Evolutionary conservation across 1,140 invertebrate species (phyloP), one percentile per base, ranked within the genome.

Genomic region (Saccostrea cuccullata): DNA sequence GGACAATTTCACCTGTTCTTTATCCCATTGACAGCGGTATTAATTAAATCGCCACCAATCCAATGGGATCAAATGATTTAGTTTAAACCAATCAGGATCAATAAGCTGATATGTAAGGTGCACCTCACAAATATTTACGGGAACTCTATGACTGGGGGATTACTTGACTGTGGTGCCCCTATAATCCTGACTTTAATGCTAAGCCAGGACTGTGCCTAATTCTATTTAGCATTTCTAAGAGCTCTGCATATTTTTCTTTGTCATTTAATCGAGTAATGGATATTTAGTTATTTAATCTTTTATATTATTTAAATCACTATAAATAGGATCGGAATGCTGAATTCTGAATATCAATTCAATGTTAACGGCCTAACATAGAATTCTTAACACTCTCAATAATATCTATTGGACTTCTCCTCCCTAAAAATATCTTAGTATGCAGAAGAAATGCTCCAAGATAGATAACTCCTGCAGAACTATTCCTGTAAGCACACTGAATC

Each of bases 1-100:
- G 23, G 26, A 77, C 70, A 77, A 77, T 77, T 77, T 77, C 70
- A 77, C 70, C 70, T 77, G 70, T 77, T 77, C 9, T 36, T 30
- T 11, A 77, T 77, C 70, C 15, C 13, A 36, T 77, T 77, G 70
- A 77, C 70, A 77, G 23, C 0, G 9, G 70, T 77, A 30, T 36
- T 30, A 30, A 77, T 77, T 26, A 77, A 77, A 30, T 77, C 70
- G 23, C 30, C 23, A 77, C 70, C 70, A 77, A 77, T 77, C 70
- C 70, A 64, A 64, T 64, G 17, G 17, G 58, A 64, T 64, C 58
- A 64, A 64, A 17, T 36, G 70, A 77, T 77, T 77, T 26, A 36
- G 15, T 6, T 77, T 77, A 77, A 36, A 36, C 70, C 23, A 36
- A 77, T 77, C 70, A 36, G 4, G 9, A 77, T 11, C 17, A n/a